Conservation (phyloP, 2,888 invertebrate species). For the Augochlorella aurata region DNA sequence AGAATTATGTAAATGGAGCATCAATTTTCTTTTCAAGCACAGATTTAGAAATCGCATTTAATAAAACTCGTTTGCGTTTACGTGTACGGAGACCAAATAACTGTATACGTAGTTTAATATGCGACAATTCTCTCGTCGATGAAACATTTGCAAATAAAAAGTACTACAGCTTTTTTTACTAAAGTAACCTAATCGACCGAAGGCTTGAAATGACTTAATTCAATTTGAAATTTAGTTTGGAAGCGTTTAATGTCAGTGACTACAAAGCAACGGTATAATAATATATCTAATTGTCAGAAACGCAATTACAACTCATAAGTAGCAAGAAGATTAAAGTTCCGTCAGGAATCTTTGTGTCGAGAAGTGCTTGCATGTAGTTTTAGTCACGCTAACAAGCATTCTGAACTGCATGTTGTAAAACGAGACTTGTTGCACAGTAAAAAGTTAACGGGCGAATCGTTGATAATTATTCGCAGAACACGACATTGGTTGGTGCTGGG, state of each 20-base stretch:
- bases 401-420: slow-evolving; percentile 46
- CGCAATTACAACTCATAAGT: neutral
- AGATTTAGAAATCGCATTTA: neutral
- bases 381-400: slow-evolving; percentile 12
- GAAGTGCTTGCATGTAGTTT: slow-evolving; percentile 20
- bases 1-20: neutral
- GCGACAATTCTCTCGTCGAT: neutral
- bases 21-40: neutral
- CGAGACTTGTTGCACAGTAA: slow-evolving; percentile 47
- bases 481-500: slow-evolving; percentile 69
- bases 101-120: too few relatives aligned
- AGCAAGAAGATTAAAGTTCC: neutral
- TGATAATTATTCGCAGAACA: slow-evolving; percentile 73
- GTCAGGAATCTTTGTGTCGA: neutral
- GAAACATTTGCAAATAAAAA: neutral
- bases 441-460: slow-evolving; percentile 57
- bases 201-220: neutral
- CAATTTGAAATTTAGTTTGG: neutral
- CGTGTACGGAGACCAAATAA: too few relatives aligned
- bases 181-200: neutral
- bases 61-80: neutral
- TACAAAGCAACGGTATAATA: neutral
- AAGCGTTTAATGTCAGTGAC: neutral
- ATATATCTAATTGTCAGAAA: neutral
- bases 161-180: neutral